Evolutionary conservation across 2,888 invertebrate genomes (phyloP).

Genomic region (Podabrus alpinus): DNA sequence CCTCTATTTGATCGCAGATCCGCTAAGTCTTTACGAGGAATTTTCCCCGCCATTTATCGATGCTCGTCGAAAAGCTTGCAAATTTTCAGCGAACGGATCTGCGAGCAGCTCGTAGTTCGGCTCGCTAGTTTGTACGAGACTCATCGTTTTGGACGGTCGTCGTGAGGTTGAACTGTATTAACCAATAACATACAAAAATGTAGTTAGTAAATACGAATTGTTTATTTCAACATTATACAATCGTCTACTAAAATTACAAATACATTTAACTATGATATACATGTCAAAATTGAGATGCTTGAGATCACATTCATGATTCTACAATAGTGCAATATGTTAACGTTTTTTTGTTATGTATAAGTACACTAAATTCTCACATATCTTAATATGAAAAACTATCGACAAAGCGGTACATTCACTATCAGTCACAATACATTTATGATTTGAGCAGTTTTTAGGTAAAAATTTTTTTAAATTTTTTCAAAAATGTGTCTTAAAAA

Average conservation of each 20-base stretch:
- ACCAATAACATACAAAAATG: not conserved
- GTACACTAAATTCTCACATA: slow-evolving; percentile 33
- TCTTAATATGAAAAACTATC: slow-evolving; percentile 28
- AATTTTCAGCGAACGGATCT: too few relatives aligned
- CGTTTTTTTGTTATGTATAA: slow-evolving; percentile 28
- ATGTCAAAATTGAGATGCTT: slow-evolving; percentile 46
- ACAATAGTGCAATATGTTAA: slow-evolving; percentile 25
- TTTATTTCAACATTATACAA: slow-evolving; percentile 32
- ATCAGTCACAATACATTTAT: slow-evolving; percentile 33
- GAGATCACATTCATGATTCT: slow-evolving; percentile 45
- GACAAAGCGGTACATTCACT: slow-evolving; percentile 37
- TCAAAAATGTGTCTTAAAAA: not conserved
- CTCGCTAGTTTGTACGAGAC: too few relatives aligned
- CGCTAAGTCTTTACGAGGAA: too few relatives aligned
- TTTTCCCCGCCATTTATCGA: too few relatives aligned
- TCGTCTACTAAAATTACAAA: slow-evolving; percentile 37
- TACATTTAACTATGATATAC: slow-evolving; percentile 45
- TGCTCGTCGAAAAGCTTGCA: too few relatives aligned
- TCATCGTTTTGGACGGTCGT: too few relatives aligned
- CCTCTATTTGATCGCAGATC: too few relatives aligned
- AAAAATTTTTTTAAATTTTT: not conserved
- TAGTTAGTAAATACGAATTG: slow-evolving; percentile 15
- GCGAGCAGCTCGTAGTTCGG: too few relatives aligned
- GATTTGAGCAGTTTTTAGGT: slow-evolving; percentile 29
- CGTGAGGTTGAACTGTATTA: too few relatives aligned